Base-by-base conservation (phyloP, 2,113 vertebrate species). In the Rhombomys opimus region DNA sequence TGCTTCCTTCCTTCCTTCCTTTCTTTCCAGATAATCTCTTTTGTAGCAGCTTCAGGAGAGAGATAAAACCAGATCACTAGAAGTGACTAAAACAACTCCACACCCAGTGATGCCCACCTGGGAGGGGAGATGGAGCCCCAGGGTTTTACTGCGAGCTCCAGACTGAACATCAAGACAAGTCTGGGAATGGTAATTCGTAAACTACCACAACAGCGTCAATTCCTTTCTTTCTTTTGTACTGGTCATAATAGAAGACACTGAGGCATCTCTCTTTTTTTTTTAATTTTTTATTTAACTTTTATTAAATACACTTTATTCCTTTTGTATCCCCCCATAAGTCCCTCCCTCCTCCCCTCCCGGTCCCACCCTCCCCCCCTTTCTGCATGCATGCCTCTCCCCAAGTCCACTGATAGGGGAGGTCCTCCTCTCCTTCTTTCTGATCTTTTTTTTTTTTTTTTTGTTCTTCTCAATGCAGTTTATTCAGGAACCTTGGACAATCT, bases 1-100 rank as follows among this genome's bases (percentile, higher is more conserved):
- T 85, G 57, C 27, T 88, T 95, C 8, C 54, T 88, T 84, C 46
- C 46, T 46, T 46, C 93, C 88, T 46, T 92, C 61, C 92, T 97
- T 84, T 93, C 46, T 88, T 84, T 94, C 88, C 46, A 70, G 76
- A 68, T 93, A 72, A 87, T 91, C 9, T 92, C 17, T 86, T 77
- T 75, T 70, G 13, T 27, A 78, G 73, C 27, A 92, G 72, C 75
- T 95, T 92, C 70, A 91, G 50, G 35, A 75, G 61, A 92, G 63
- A 67, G 77, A 90, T 81, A 65, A 88, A 78, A 89, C 75, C 41
- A 63, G 57, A 73, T 90, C 87, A 68, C 93, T 65, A 68, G 61
- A 91, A 87, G 67, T 86, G 57, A 27, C 41, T 57, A 52, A 54
- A 68, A 92, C 87, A 87, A 57, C 7, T n/a, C 27, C 46, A 7